Evolutionary conservation across 2,888 invertebrate species (phyloP).

Genomic region (Ellobium chinense): DNA sequence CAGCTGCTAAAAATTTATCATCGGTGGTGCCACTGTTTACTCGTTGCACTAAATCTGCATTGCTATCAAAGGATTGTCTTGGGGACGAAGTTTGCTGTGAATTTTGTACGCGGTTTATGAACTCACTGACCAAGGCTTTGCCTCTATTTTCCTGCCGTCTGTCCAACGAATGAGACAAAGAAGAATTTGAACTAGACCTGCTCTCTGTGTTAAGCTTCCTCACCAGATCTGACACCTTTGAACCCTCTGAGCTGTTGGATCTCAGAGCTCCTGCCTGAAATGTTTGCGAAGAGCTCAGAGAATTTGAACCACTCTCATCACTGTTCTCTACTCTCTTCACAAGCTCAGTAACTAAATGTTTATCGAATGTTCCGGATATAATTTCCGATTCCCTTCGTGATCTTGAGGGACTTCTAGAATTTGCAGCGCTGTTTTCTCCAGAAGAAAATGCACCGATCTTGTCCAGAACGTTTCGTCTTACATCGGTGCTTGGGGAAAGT

Average conservation of each 20-base stretch:
- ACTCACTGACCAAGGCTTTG: background rate
- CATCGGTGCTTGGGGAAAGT: background rate
- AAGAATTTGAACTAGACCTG: slow-evolving; percentile 18
- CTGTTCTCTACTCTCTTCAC: slow-evolving; percentile 12
- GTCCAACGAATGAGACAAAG: background rate
- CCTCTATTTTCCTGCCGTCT: background rate
- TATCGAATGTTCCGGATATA: slow-evolving; percentile 24
- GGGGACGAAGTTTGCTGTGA: background rate
- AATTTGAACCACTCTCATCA: slow-evolving; percentile 15
- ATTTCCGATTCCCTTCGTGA: background rate
- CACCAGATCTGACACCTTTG: background rate
- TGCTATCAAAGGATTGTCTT: too few species aligned
- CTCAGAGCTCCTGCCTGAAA: slow-evolving; percentile 5
- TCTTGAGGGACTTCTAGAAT: background rate
- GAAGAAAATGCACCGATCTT: background rate
- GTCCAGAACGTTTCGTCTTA: background rate
- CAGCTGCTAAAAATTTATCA: background rate
- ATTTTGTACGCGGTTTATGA: background rate
- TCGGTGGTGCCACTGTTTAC: background rate
- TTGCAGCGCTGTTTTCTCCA: background rate
- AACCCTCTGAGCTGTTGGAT: background rate
- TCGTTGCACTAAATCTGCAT: background rate
- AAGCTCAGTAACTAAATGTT: background rate
- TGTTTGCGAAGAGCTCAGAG: background rate
- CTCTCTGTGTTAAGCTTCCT: background rate